Conservation (phyloP, 2,888 invertebrate genomes). For the Unio delphinus region DNA sequence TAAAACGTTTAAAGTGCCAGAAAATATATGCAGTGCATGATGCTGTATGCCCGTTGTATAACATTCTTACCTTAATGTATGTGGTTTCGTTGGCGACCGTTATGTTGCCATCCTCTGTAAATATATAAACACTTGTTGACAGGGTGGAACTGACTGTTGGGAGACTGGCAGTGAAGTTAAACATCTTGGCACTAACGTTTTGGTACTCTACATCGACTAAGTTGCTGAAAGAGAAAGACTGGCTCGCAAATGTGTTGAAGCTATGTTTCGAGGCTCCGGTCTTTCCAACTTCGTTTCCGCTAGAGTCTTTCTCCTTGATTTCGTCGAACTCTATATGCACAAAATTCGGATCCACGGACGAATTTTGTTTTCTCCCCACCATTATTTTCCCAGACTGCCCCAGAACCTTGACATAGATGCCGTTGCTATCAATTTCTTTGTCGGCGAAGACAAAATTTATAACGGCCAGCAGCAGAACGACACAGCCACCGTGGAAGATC, state of each 20-base stretch:
- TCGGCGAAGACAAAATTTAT: too few relatives aligned
- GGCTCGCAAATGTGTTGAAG: constrained; percentile 12
- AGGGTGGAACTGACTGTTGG: background rate
- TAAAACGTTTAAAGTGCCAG: too few relatives aligned
- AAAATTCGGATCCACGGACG: constrained; percentile 7
- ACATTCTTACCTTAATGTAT: too few relatives aligned
- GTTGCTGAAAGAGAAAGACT: background rate
- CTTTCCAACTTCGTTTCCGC: constrained; percentile 2
- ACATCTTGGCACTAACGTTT: constrained; percentile 3
- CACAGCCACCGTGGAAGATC: too few relatives aligned
- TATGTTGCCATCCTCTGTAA: constrained; percentile 6
- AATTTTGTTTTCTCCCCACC: constrained; percentile 5
- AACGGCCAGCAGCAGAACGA: too few relatives aligned
- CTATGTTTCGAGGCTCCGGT: constrained; percentile 7
- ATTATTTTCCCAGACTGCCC: constrained; percentile 11
- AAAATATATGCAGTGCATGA: too few relatives aligned
- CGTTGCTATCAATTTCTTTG: too few relatives aligned
- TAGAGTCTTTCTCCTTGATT: constrained; percentile 4
- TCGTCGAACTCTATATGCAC: constrained; percentile 9
- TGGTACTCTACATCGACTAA: background rate
- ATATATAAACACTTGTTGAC: constrained; percentile 3
- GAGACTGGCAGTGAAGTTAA: constrained; percentile 2
- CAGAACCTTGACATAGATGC: constrained; percentile 1
- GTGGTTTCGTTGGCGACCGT: constrained; percentile 4
- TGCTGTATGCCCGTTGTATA: too few relatives aligned